Base-by-base conservation (phyloP, 2,888 invertebrate species). In the Eupithecia insigniata region DNA sequence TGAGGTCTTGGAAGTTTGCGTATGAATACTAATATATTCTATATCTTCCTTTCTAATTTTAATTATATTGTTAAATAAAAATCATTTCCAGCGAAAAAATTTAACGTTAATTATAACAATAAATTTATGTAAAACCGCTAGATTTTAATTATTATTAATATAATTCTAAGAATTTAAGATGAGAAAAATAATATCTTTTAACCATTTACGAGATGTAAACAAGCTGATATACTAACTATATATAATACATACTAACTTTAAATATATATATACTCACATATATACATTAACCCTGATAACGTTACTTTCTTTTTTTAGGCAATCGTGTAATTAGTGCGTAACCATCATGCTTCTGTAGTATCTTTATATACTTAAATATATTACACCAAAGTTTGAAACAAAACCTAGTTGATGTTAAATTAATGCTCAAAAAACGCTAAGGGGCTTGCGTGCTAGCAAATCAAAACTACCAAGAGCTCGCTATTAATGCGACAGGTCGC, bases 391-490 rank as follows among this genome's bases (percentile, higher is more conserved):
- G 22, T 51, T 22, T 12, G 26, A 55, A 55, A 26, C 55, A 55
- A 55, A 55, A 55, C 55, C 55, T 55, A 55, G 55, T 55, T 55
- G 55, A 55, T 55, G 55, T 55, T 55, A 55, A 55, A 55, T 55
- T 32, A 58, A 70, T 66, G 65, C 28, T 65, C 22, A 46, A 67
- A 18, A 58, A 72, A 75, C 60, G 51, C 32, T 58, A 69, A 46
- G 36, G 26, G 30, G 46, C 28, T 83, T 58, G 80, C 84, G 83
- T 83, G 82, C 28, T 72, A 67, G 77, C 80, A 78, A 83, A 80
- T 80, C 80, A 78, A 73, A 78, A 70, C 66, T 70, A 72, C 61
- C 32, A 55, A 72, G 70, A 73, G 70, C 67, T 73, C 26, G 51
- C 43, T 68, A 71, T 51, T 22, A 66, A 72, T 75, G 69, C 69